phyloP scores from a whole-genome alignment of 2,888 invertebrate species.

The Cryptocephalus primarius region DNA sequence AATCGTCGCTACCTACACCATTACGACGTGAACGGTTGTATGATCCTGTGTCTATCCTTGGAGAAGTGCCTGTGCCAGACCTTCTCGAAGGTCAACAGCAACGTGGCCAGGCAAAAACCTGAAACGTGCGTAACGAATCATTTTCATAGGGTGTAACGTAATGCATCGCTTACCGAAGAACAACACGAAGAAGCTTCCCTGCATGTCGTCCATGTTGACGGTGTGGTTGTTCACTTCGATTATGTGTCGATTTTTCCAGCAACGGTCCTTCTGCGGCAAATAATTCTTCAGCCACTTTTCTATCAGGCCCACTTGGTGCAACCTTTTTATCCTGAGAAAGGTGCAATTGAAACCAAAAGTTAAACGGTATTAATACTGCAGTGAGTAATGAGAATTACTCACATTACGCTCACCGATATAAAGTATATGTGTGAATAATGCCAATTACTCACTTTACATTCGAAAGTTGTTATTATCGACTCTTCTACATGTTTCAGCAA shows the following conservation, averaged over 20 bases:
- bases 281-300: slow-evolving; percentile 71
- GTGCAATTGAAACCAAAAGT: too few species aligned
- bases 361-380: too few species aligned
- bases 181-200: slow-evolving; percentile 81
- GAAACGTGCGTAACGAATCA: slow-evolving; percentile 15
- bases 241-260: slow-evolving; percentile 53
- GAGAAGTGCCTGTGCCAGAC: slow-evolving; percentile 34
- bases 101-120: slow-evolving; percentile 40
- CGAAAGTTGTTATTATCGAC: too few species aligned
- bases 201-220: slow-evolving; percentile 84
- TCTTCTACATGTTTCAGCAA: background rate
- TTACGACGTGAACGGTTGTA: slow-evolving; percentile 39
- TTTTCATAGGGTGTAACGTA: too few species aligned
- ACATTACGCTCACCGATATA: too few species aligned
- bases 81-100: slow-evolving; percentile 41
- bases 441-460: too few species aligned
- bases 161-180: slow-evolving; percentile 51
- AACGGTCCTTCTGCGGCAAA: slow-evolving; percentile 68
- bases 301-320: slow-evolving; percentile 78
- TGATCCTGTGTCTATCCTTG: slow-evolving; percentile 36
- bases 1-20: background rate
- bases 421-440: background rate
- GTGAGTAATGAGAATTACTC: too few species aligned
- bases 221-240: slow-evolving; percentile 74
- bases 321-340: slow-evolving; percentile 55